Evolutionary conservation across 2,113 vertebrate species (phyloP).

Genomic region (Xiphorhynchus elegans): DNA sequence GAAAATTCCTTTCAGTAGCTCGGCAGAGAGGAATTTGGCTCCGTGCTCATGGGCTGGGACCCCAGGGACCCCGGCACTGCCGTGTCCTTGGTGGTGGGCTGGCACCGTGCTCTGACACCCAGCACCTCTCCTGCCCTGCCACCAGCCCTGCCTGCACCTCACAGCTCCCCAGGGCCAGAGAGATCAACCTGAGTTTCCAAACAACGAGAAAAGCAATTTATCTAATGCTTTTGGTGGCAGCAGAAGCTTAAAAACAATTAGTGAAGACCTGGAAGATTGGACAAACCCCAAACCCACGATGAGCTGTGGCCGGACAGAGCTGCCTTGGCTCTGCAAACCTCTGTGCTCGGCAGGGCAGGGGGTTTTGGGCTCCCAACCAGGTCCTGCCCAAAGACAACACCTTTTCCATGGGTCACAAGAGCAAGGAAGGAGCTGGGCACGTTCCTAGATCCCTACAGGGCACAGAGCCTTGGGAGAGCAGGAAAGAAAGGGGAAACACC

Average conservation of each 20-base stretch:
- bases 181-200: neutral
- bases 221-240: neutral
- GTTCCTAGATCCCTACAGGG: neutral
- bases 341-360: fast-evolving
- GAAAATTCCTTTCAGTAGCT: neutral
- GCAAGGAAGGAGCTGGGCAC: neutral
- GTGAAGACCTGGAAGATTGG: neutral
- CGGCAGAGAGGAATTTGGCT: slow-evolving; percentile 30
- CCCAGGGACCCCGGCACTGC: neutral
- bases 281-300: fast-evolving
- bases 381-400: neutral
- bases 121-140: neutral
- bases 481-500: neutral
- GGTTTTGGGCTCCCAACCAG: neutral
- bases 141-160: neutral
- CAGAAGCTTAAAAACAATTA: neutral
- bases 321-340: neutral
- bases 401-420: neutral
- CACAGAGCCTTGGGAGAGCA: neutral
- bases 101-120: neutral
- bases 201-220: neutral
- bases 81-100: neutral
- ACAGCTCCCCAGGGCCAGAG: fast-evolving
- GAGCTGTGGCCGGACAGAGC: too few relatives aligned
- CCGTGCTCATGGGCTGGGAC: neutral